phyloP scores from a whole-genome alignment of 2,888 invertebrate genomes.

The Ichneumoninae sp. region DNA sequence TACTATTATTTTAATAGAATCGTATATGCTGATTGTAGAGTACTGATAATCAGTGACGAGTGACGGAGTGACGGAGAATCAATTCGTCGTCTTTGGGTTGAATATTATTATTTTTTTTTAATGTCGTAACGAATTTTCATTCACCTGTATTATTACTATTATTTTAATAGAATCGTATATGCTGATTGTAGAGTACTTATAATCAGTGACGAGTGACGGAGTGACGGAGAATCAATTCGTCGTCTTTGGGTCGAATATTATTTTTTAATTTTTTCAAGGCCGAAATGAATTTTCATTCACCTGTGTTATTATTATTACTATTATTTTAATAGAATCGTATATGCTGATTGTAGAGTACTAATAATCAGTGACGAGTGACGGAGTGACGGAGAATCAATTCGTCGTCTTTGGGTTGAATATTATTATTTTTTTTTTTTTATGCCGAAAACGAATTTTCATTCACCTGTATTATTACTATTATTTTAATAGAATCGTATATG shows the following conservation, averaged over 20 bases:
- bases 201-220: no score
- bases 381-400: not conserved
- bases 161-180: no score
- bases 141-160: no score
- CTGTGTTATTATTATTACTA: not conserved
- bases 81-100: not conserved
- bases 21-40: not conserved
- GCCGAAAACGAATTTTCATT: not conserved
- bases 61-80: not conserved
- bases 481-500: not conserved
- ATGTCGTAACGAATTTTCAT: no score
- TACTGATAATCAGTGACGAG: no score
- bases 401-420: not conserved
- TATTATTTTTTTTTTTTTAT: not conserved
- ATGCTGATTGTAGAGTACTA: not conserved
- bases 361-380: no score
- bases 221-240: not conserved
- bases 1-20: not conserved
- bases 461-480: not conserved
- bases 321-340: not conserved
- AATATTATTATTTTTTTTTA: not conserved
- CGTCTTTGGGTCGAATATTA: not conserved
- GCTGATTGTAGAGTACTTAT: no score
- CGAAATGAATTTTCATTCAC: not conserved
- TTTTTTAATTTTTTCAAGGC: not conserved